A percentile compares a stretch with the other conserved stretches of the same genome.
These are phyloP conservation scores for Zaprionus taronus DNA, from an alignment of 1,140 invertebrate genomes.

Conservation along the genomic window DNA sequence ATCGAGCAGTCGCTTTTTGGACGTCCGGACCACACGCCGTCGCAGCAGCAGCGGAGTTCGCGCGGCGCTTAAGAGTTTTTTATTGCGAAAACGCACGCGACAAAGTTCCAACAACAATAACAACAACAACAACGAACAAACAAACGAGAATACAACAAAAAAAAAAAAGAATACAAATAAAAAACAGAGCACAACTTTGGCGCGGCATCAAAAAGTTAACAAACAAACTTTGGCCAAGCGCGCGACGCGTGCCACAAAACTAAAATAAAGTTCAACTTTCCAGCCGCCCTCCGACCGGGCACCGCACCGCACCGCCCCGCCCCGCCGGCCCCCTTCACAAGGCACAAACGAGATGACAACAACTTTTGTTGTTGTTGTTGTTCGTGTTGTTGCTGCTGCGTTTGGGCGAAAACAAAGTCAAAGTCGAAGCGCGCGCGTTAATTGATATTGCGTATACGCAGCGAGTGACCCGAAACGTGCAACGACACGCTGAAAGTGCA, in stretches of 20 bases:
- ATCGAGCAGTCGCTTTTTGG: conserved; percentile 81
- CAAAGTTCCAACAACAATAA: conserved; percentile 32
- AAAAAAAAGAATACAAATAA: conserved; percentile 23
- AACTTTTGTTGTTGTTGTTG: conserved; percentile 13
- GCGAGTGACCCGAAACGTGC: conserved; percentile 7
- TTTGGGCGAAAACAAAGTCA: conserved; percentile 43
- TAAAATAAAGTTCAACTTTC: conserved; percentile 48
- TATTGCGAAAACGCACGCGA: conserved; percentile 58
- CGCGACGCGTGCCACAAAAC: conserved; percentile 48
- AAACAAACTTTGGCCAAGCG: conserved; percentile 55
- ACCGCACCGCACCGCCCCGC: too few species aligned
- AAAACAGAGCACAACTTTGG: conserved; percentile 42
- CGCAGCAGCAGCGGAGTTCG: conserved; percentile 32
- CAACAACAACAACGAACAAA: conserved; percentile 19
- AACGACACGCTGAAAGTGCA: conserved; percentile 7
- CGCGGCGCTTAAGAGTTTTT: conserved; percentile 57
- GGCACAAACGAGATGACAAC: neutral
- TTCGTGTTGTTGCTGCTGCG: neutral
- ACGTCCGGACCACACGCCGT: conserved; percentile 79
- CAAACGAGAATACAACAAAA: conserved; percentile 35
- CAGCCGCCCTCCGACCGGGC: conserved; percentile 6
- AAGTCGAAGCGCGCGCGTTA: conserved; percentile 53
- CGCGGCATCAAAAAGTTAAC: conserved; percentile 49
- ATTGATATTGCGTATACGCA: conserved; percentile 67
- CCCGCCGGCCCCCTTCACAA: neutral